These are phyloP conservation scores for Megathymus violae DNA, from an alignment of 1,140 invertebrate species.

Conservation along the genomic window DNA sequence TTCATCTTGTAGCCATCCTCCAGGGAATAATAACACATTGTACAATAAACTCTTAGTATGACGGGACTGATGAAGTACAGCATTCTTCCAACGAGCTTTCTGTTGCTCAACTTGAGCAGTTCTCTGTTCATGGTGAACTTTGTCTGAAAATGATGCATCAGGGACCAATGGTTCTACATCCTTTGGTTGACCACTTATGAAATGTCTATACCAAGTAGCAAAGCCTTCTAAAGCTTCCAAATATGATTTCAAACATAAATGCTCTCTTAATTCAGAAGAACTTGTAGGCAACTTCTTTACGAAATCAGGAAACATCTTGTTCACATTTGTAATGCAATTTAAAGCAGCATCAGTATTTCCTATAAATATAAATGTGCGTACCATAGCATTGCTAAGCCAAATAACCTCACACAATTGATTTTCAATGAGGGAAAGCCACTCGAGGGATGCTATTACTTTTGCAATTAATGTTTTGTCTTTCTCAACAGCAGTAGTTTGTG, in stretches of 20 bases:
- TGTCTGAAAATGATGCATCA: conserved; percentile 92
- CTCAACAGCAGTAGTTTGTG: conserved; percentile 79
- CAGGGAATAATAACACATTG: conserved; percentile 94
- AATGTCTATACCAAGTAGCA: conserved; percentile 94
- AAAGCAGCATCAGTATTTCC: conserved; percentile 80
- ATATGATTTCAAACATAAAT: conserved; percentile 91
- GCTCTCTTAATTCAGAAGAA: conserved; percentile 88
- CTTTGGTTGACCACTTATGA: conserved; percentile 90
- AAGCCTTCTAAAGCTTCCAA: conserved; percentile 94
- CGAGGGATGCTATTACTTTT: conserved; percentile 91
- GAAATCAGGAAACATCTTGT: conserved; percentile 70
- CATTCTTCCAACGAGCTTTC: conserved; percentile 89
- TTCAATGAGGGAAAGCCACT: conserved; percentile 93
- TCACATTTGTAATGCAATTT: conserved; percentile 84
- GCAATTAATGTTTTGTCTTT: conserved; percentile 84
- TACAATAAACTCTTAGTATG: conserved; percentile 91
- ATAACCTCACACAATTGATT: conserved; percentile 91
- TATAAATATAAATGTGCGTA: conserved; percentile 89
- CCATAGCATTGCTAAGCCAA: conserved; percentile 94
- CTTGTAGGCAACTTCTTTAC: conserved; percentile 63
- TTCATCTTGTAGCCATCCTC: conserved; percentile 94
- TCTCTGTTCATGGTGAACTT: conserved; percentile 93
- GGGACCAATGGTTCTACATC: conserved; percentile 84
- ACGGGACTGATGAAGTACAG: conserved; percentile 68
- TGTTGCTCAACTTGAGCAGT: conserved; percentile 91